These are phyloP conservation scores for Eucera pruinosa DNA, from an alignment of 2,888 invertebrate species.

Conservation along the genomic window DNA sequence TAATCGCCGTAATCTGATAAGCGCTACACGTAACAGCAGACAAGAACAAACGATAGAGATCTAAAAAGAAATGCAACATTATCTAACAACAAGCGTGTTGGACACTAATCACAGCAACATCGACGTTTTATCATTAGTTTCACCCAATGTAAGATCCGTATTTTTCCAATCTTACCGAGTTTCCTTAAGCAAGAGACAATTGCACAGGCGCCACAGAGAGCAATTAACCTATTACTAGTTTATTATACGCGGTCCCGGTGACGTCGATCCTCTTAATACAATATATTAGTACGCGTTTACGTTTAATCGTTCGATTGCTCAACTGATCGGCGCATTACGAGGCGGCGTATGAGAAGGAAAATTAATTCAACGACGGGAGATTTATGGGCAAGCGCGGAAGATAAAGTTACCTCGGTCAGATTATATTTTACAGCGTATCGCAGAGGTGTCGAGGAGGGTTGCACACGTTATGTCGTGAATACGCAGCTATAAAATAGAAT, in stretches of 20 bases:
- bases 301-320: slow-evolving; percentile 38
- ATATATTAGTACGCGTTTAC: slow-evolving; percentile 24
- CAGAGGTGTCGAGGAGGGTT: slow-evolving; percentile 9
- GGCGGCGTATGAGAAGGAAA: slow-evolving; percentile 15
- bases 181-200: neutral
- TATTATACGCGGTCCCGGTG: slow-evolving; percentile 4
- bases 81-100: too few relatives aligned
- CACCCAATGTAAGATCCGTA: neutral
- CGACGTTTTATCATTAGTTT: neutral
- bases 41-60: neutral
- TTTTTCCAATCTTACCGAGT: neutral
- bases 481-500: slow-evolving; percentile 11
- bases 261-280: slow-evolving; percentile 19
- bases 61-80: neutral
- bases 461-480: slow-evolving; percentile 3
- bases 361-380: slow-evolving; percentile 35
- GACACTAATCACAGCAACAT: neutral
- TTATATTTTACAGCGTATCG: slow-evolving; percentile 28
- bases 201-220: neutral
- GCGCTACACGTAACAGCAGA: neutral
- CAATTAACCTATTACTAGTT: slow-evolving; percentile 29
- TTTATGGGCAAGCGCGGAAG: slow-evolving; percentile 24
- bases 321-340: slow-evolving; percentile 11
- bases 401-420: slow-evolving; percentile 30
- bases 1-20: neutral